phyloP scores from a whole-genome alignment of 2,113 vertebrate genomes.

The Zapus hudsonius region DNA sequence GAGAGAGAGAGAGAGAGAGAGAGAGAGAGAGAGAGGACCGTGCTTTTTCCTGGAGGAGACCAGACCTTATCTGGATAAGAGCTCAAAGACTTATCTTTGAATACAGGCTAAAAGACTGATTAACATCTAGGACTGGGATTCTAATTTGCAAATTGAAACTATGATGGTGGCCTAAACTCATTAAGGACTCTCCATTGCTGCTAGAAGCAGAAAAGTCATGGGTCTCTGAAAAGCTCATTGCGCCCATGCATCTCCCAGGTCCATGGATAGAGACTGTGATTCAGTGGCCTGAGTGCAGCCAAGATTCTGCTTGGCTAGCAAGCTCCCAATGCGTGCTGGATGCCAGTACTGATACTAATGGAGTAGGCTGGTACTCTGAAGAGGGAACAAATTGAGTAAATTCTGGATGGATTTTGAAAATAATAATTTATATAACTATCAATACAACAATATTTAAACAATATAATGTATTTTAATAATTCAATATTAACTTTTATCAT shows the following conservation, averaged over 20 bases:
- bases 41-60: background rate
- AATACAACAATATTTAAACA: too few relatives aligned
- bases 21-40: background rate
- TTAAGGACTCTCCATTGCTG: background rate
- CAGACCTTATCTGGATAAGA: background rate
- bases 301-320: background rate
- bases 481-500: too few relatives aligned
- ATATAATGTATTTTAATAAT: too few relatives aligned
- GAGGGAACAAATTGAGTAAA: background rate
- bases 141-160: background rate
- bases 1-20: background rate
- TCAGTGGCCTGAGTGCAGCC: background rate
- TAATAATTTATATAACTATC: background rate
- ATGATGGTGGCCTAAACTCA: background rate
- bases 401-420: constrained; percentile 8
- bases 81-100: background rate
- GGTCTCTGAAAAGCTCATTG: background rate
- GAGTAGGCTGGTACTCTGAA: background rate
- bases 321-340: background rate
- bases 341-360: background rate
- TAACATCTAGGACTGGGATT: background rate
- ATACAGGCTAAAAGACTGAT: background rate
- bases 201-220: constrained; percentile 1
- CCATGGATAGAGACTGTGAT: background rate
- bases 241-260: background rate